Percentiles rank a stretch among this genome's conserved stretches.
Evolutionary conservation across 2,888 invertebrate genomes (phyloP).

Genomic region (Nemapogon koenigi): DNA sequence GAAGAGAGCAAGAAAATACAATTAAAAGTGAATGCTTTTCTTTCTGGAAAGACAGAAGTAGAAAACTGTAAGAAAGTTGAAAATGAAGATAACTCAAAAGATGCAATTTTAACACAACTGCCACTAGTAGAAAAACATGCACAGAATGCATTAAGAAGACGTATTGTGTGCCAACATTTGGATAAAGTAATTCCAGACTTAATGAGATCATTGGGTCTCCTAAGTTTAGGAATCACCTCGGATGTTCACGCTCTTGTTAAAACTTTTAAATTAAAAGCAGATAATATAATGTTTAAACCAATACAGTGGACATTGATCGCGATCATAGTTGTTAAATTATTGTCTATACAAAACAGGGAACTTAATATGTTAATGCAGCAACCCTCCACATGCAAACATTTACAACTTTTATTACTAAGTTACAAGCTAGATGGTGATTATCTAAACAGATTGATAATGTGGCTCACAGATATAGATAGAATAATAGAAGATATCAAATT

Average conservation of each 20-base stretch:
- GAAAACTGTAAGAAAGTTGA: constrained; percentile 23
- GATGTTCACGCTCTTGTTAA: constrained; percentile 62
- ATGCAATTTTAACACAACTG: constrained; percentile 48
- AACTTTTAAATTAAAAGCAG: constrained; percentile 71
- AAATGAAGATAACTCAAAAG: constrained; percentile 22
- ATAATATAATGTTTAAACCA: constrained; percentile 76
- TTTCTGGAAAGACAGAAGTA: constrained; percentile 56
- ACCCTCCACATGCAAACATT: constrained; percentile 38
- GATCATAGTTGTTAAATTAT: constrained; percentile 71
- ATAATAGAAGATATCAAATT: constrained; percentile 39
- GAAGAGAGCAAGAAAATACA: constrained; percentile 69
- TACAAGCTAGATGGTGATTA: constrained; percentile 58
- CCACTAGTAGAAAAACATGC: constrained; percentile 72
- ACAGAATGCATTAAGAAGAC: constrained; percentile 69
- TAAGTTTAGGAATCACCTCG: constrained; percentile 37
- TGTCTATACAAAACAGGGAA: constrained; percentile 39
- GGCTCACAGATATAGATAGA: constrained; percentile 58
- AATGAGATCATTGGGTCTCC: constrained; percentile 50
- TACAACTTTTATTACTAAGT: constrained; percentile 53
- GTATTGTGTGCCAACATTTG: constrained; percentile 72
- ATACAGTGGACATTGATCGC: constrained; percentile 74
- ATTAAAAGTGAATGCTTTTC: constrained; percentile 71
- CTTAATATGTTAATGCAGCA: constrained; percentile 34
- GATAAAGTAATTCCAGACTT: constrained; percentile 69
- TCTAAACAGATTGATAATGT: constrained; percentile 49